Evolutionary conservation across 2,113 vertebrate genomes (phyloP).

Genomic region (Gallinago paraguaiae): DNA sequence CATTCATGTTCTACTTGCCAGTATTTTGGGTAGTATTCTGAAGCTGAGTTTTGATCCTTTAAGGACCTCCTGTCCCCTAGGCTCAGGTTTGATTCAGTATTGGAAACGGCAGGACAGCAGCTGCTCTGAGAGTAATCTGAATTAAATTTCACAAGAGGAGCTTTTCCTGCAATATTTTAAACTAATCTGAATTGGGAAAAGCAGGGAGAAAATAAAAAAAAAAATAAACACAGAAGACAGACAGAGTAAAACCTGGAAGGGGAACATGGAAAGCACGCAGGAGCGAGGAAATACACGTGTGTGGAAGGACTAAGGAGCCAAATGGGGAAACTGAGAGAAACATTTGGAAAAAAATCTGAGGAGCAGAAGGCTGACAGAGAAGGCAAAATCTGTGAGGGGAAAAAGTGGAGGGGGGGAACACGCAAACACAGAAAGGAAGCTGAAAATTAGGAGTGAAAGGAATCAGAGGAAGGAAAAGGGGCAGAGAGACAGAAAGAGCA

Average conservation of each 20-base stretch:
- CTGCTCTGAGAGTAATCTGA: neutral
- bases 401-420: neutral
- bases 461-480: neutral
- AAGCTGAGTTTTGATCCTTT: neutral
- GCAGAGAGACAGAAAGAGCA: neutral
- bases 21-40: neutral
- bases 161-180: slow-evolving; percentile 29
- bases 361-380: slow-evolving; percentile 42
- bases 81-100: neutral
- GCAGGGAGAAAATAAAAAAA: neutral
- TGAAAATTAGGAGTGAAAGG: neutral
- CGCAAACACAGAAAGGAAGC: neutral
- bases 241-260: neutral
- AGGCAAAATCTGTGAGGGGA: slow-evolving; percentile 8
- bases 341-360: slow-evolving; percentile 22
- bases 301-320: slow-evolving; percentile 12
- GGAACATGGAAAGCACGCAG: neutral
- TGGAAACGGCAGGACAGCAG: slow-evolving; percentile 19
- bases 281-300: neutral
- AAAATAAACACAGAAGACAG: neutral
- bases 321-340: slow-evolving; percentile 42
- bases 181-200: slow-evolving; percentile 6
- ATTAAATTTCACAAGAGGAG: slow-evolving; percentile 11
- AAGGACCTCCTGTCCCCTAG: neutral
- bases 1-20: neutral